These are phyloP conservation scores for Myripristis jacobus DNA, from an alignment of 2,797 vertebrate genomes.

Conservation along the genomic window DNA sequence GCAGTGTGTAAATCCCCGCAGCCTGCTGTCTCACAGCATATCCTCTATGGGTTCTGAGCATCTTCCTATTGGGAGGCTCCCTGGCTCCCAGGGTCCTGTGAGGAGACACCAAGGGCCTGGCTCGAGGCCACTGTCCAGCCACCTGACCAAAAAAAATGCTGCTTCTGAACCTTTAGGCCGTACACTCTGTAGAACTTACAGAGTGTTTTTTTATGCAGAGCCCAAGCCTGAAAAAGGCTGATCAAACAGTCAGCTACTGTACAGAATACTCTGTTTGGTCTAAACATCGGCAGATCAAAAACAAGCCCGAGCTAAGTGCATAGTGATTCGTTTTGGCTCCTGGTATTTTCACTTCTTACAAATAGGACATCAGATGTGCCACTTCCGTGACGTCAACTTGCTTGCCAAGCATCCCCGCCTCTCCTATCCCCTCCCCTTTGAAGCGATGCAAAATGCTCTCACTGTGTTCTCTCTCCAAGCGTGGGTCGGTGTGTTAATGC, in stretches of 20 bases:
- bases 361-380: conserved; percentile 59
- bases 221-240: conserved; percentile 30
- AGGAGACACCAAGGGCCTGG: conserved; percentile 33
- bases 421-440: conserved; percentile 34
- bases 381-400: conserved; percentile 71
- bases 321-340: conserved; percentile 52
- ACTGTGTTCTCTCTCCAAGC: conserved; percentile 43
- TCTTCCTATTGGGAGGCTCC: conserved; percentile 68
- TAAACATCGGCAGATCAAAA: conserved; percentile 61
- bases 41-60: conserved; percentile 68
- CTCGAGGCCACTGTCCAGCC: conserved; percentile 31
- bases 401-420: conserved; percentile 24
- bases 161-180: conserved; percentile 38
- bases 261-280: conserved; percentile 34
- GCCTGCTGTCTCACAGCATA: conserved; percentile 68
- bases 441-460: conserved; percentile 44
- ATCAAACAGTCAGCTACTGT: conserved; percentile 41
- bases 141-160: conserved; percentile 20
- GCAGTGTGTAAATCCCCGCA: conserved; percentile 78
- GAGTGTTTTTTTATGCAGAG: conserved; percentile 28
- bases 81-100: conserved; percentile 1
- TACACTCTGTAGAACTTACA: conserved; percentile 12
- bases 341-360: conserved; percentile 62
- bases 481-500: conserved; percentile 41
- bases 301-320: conserved; percentile 24